phyloP scores from a whole-genome alignment of 1,140 invertebrate genomes.

The Rhagoletis pomonella region DNA sequence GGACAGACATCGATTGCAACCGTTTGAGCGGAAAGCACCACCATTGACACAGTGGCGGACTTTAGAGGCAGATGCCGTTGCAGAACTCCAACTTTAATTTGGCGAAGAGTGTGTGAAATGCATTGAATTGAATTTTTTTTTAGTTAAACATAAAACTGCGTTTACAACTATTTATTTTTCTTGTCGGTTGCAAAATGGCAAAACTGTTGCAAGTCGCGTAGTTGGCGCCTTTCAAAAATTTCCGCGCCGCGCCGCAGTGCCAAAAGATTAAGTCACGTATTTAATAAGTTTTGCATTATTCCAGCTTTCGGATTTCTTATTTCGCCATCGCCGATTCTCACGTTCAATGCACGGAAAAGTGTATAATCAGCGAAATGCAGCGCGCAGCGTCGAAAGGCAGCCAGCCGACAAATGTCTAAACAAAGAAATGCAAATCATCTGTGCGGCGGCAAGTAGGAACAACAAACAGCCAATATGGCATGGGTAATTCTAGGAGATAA shows the following conservation, averaged over 20 bases:
- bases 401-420: neutral
- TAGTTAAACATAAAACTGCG: neutral
- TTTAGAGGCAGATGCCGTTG: neutral
- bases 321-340: neutral
- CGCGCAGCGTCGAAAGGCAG: neutral
- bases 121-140: neutral
- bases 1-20: neutral
- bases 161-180: neutral
- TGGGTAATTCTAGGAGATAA: neutral
- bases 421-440: neutral
- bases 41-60: neutral
- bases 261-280: conserved; percentile 51
- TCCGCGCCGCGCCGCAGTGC: neutral
- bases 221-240: neutral
- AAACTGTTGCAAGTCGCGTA: neutral
- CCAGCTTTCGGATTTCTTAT: neutral
- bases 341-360: neutral
- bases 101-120: neutral
- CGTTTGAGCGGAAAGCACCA: neutral
- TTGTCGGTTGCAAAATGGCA: neutral
- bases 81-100: neutral
- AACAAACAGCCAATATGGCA: neutral
- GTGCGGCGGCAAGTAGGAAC: neutral
- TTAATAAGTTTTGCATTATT: conserved; percentile 50
- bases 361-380: conserved; percentile 16